These are phyloP conservation scores for Whitmania pigra DNA, from an alignment of 1,140 invertebrate genomes.

Conservation along the genomic window DNA sequence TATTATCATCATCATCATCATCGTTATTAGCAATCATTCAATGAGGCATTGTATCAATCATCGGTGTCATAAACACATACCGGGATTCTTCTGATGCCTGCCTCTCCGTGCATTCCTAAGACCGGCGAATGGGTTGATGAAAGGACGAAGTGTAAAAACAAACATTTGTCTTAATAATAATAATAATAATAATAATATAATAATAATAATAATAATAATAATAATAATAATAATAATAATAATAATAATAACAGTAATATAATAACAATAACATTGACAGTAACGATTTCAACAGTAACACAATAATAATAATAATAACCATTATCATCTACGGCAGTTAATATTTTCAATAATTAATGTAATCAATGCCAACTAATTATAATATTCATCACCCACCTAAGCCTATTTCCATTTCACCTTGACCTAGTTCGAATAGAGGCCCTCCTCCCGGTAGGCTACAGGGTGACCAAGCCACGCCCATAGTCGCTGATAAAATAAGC, in stretches of 20 bases:
- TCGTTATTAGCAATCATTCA: not conserved
- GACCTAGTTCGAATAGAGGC: slow-evolving; percentile 53
- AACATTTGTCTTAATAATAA: slow-evolving; percentile 16
- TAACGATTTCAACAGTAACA: slow-evolving; percentile 15
- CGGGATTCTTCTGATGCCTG: slow-evolving; percentile 59
- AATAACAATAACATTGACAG: no score
- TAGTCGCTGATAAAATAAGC: slow-evolving; percentile 49
- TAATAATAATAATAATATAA: slow-evolving; percentile 14
- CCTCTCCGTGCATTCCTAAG: slow-evolving; percentile 61
- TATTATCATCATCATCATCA: not conserved
- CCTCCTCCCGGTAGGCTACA: slow-evolving; percentile 58
- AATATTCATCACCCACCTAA: slow-evolving; percentile 47
- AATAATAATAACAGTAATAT: slow-evolving; percentile 16
- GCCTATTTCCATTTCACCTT: slow-evolving; percentile 64
- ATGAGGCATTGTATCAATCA: not conserved
- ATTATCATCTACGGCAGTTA: not conserved
- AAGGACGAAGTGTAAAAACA: slow-evolving; percentile 14
- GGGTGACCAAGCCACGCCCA: slow-evolving; percentile 57
- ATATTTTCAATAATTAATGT: no score
- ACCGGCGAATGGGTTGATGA: no score
- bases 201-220: slow-evolving; percentile 15
- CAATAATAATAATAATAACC: slow-evolving; percentile 15
- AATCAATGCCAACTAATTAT: no score
- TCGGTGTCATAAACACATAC: slow-evolving; percentile 33
- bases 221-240: slow-evolving; percentile 15